Evolutionary conservation across 2,888 invertebrate species (phyloP).

Genomic region (Sinhomidia bicolor): DNA sequence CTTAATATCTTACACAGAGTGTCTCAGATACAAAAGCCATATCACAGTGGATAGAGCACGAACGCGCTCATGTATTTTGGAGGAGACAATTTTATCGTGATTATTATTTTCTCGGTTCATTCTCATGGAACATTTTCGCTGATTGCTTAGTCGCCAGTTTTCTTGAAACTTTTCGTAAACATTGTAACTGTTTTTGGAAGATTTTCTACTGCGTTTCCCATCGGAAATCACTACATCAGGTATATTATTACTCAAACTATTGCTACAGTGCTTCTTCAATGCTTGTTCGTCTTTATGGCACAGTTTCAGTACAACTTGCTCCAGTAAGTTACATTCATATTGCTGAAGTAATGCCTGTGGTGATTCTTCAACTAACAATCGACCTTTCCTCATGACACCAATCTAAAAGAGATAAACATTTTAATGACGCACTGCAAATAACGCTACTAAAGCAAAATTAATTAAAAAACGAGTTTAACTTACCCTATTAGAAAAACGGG

Average conservation of each 20-base stretch:
- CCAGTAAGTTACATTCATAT: slow-evolving; percentile 91
- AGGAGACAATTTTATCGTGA: neutral
- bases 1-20: slow-evolving; percentile 51
- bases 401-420: slow-evolving; percentile 5
- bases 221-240: neutral
- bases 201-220: neutral
- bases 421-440: neutral
- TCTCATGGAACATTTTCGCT: slow-evolving; percentile 21
- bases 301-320: slow-evolving; percentile 95
- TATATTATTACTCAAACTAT: slow-evolving; percentile 15
- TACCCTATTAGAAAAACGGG: slow-evolving; percentile 63
- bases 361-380: slow-evolving; percentile 93
- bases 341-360: slow-evolving; percentile 89
- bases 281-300: slow-evolving; percentile 80
- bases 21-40: slow-evolving; percentile 54
- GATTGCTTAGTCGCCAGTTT: slow-evolving; percentile 4
- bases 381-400: slow-evolving; percentile 90
- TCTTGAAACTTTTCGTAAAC: slow-evolving; percentile 50
- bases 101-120: neutral
- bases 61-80: slow-evolving; percentile 6
- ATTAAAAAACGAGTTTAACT: neutral
- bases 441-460: neutral
- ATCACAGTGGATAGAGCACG: slow-evolving; percentile 41
- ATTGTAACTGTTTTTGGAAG: slow-evolving; percentile 54
- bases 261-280: neutral